phyloP scores from a whole-genome alignment of 2,797 vertebrate genomes.

The Oreochromis mossambicus region DNA sequence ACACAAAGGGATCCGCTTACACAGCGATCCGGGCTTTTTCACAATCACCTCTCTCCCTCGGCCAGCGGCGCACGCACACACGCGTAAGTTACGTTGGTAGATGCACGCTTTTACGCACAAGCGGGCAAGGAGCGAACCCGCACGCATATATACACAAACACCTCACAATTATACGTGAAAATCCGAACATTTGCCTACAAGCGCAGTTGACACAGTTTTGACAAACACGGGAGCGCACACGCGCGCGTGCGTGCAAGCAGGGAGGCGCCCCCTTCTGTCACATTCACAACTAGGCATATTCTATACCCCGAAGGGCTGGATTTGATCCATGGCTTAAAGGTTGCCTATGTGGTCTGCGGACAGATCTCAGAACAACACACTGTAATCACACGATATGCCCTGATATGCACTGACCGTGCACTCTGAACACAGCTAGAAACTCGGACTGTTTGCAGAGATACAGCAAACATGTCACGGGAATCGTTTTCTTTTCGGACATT shows the following conservation, averaged over 20 bases:
- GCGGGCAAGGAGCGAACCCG: constrained; percentile 35
- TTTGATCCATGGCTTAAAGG: constrained; percentile 78
- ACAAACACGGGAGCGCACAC: not conserved
- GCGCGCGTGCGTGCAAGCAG: not conserved
- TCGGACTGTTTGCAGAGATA: constrained; percentile 31
- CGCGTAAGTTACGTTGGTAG: constrained; percentile 32
- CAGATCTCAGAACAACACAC: constrained; percentile 68
- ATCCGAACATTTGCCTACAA: not conserved
- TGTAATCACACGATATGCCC: constrained; percentile 30
- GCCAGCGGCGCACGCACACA: constrained; percentile 50
- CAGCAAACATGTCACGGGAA: constrained; percentile 27
- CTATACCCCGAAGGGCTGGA: constrained; percentile 72
- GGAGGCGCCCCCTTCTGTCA: constrained; percentile 58
- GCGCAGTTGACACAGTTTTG: constrained; percentile 13
- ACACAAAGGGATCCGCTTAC: constrained; percentile 86
- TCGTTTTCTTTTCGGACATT: constrained; percentile 42
- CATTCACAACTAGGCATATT: constrained; percentile 68
- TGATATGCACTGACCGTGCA: constrained; percentile 26
- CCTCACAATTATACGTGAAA: constrained; percentile 14
- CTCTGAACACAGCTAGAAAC: constrained; percentile 31
- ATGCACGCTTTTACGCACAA: constrained; percentile 61
- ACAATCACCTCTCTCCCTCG: constrained; percentile 56
- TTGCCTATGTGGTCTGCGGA: constrained; percentile 73
- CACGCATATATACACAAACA: constrained; percentile 27
- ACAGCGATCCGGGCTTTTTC: constrained; percentile 74